Evolutionary conservation across 2,888 invertebrate species (phyloP), one percentile per base, ranked within the genome.

Genomic region (Eledone cirrhosa): DNA sequence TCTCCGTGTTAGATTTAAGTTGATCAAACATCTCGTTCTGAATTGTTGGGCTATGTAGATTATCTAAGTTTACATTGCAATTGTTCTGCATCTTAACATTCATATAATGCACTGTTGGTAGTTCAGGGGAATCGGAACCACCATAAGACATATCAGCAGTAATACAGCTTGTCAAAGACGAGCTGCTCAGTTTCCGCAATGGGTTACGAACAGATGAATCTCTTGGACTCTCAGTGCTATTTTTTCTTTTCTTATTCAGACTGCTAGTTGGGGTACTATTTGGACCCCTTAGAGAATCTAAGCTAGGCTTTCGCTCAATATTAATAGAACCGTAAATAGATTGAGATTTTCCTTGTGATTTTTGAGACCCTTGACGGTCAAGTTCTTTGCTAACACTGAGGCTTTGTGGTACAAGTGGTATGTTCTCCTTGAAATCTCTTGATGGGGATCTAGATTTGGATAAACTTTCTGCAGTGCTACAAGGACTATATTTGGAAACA

Each of bases 31-130:
- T 81, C 13, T 85, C 83, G 81, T 87, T 87, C 77, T 88, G 87
- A 22, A 87, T 82, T 7, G 84, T 83, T 77, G 81, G 80, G 4
- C 80, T 79, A 48, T 65, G 24, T 22, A 27, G 48, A 33, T 72
- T 41, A 72, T 72, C 78, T n/a, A 63, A 29, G 29, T 78, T 63
- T 13, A 41, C 24, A 24, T 72, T 77, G 1, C 80, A 79, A n/a
- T 72, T 77, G 1, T 79, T 79, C 41, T 84, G 85, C 80, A 87
- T 86, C 81, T 88, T 88, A 22, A 85, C 80, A 82, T 90, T 90
- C 78, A 87, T 84, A 80, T 87, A 90, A 80, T 90, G 90, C 2
- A 89, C 86, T 19, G 88, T 85, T 7, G 90, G 90, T 1, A 90
- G 84, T 80, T 90, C 90, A 0, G 90, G 90, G 0, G 89, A 88